phyloP scores from a whole-genome alignment of 1,140 invertebrate genomes.

The Drosophila simulans region DNA sequence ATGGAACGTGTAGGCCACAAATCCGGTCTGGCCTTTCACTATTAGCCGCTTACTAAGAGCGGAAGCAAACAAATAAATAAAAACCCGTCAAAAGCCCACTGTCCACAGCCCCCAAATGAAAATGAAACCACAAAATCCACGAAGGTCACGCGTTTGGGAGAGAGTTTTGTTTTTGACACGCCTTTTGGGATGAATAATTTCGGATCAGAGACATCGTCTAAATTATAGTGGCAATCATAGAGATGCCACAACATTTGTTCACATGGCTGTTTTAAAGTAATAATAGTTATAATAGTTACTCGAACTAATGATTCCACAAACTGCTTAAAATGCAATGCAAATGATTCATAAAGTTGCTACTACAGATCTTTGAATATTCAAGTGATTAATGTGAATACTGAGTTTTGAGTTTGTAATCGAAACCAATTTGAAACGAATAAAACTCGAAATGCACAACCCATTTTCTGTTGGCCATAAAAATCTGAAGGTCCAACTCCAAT shows the following conservation, averaged over 20 bases:
- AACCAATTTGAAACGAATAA: background rate
- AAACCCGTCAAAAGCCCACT: conserved; percentile 17
- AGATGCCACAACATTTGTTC: background rate
- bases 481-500: background rate
- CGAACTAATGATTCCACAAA: no score
- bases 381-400: no score
- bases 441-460: no score
- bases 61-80: conserved; percentile 37
- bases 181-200: conserved; percentile 24
- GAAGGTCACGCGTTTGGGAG: conserved; percentile 27
- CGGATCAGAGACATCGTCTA: conserved; percentile 11
- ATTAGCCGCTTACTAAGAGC: conserved; percentile 8
- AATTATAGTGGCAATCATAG: background rate
- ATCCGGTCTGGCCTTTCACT: conserved; percentile 34
- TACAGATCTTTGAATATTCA: no score
- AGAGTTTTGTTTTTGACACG: conserved; percentile 21
- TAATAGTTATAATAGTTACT: no score
- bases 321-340: no score
- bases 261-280: no score
- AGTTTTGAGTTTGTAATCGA: background rate
- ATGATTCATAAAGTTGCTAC: no score
- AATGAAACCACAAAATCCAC: background rate
- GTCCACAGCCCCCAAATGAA: conserved; percentile 4
- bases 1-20: conserved; percentile 8
- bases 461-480: background rate